Conservation (phyloP, 2,888 invertebrate genomes). For the Neocrepidodera transversa region DNA sequence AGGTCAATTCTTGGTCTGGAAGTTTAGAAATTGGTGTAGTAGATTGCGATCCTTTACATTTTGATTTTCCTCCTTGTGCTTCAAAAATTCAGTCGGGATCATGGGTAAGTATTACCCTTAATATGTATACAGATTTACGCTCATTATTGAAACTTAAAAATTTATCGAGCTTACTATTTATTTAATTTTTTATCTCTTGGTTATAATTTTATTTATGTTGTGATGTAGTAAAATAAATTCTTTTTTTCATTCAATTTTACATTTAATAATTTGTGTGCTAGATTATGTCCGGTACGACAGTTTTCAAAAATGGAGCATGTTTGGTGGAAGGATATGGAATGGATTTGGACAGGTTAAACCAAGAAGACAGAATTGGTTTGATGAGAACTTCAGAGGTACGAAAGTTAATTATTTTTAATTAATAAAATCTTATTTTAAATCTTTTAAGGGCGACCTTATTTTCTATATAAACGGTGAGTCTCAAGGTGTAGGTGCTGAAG, state of each 20-base stretch:
- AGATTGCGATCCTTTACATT: slow-evolving; percentile 70
- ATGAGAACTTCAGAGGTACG: slow-evolving; percentile 78
- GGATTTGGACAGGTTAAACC: slow-evolving; percentile 81
- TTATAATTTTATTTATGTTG: too few species aligned
- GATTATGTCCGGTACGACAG: slow-evolving; percentile 87
- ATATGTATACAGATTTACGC: too few species aligned
- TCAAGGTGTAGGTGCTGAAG: slow-evolving; percentile 84
- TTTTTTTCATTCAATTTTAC: too few species aligned
- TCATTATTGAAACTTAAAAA: too few species aligned
- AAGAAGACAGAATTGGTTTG: slow-evolving; percentile 85
- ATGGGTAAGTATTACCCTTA: too few species aligned
- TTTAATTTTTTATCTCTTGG: too few species aligned
- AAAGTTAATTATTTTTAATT: background rate
- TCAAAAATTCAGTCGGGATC: slow-evolving; percentile 81
- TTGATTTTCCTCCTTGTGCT: slow-evolving; percentile 77
- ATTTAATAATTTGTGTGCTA: too few species aligned
- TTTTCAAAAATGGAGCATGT: slow-evolving; percentile 84
- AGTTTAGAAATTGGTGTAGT: slow-evolving; percentile 80
- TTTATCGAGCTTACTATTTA: too few species aligned
- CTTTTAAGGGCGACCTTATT: slow-evolving; percentile 75
- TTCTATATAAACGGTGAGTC: slow-evolving; percentile 90
- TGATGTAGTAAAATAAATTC: too few species aligned
- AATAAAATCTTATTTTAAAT: background rate
- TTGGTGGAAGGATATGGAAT: slow-evolving; percentile 84
- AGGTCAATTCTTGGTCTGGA: slow-evolving; percentile 84